Evolutionary conservation across 2,797 vertebrate genomes (phyloP).

Genomic region (Poeciliopsis infans): DNA sequence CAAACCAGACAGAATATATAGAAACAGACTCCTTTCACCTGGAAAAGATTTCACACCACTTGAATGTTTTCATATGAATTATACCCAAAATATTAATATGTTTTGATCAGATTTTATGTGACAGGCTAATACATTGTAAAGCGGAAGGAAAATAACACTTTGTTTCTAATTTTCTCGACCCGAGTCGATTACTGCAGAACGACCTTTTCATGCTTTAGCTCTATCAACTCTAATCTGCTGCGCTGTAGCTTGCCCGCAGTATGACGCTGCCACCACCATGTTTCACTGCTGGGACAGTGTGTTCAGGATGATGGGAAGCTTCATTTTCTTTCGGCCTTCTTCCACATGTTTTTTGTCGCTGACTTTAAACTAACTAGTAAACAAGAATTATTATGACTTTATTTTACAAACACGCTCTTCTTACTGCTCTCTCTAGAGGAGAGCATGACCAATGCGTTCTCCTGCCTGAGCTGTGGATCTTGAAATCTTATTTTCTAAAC

Average conservation of each 20-base stretch:
- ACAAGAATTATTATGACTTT: background rate
- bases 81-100: background rate
- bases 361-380: background rate
- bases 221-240: background rate
- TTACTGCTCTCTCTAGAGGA: background rate
- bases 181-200: background rate
- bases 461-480: background rate
- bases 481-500: background rate
- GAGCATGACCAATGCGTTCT: background rate
- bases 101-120: no score
- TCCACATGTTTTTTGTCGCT: background rate
- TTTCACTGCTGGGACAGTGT: background rate
- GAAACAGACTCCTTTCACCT: background rate
- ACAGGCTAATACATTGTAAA: background rate
- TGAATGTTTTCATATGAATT: background rate
- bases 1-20: background rate
- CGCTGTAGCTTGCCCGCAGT: background rate
- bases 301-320: background rate
- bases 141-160: background rate
- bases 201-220: background rate
- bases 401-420: background rate
- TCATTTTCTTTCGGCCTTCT: background rate
- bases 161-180: background rate
- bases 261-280: background rate
- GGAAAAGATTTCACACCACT: background rate